A percentile compares a stretch with the other conserved stretches of the same genome.
Evolutionary conservation across 2,888 invertebrate species (phyloP).

Genomic region (Dasysyrphus albostriatus): DNA sequence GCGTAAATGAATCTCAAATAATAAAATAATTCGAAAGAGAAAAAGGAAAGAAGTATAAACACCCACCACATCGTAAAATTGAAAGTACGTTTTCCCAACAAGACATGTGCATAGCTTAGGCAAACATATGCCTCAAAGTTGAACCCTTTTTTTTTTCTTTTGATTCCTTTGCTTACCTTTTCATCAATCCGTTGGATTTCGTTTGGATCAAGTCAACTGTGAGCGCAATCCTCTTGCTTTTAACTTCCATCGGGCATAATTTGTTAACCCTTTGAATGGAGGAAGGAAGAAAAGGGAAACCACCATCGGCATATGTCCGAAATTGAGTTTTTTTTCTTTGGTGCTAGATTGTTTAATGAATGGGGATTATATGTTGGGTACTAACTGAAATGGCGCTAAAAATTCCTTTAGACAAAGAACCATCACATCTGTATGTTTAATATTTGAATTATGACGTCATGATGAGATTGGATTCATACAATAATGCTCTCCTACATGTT

Average conservation of each 20-base stretch:
- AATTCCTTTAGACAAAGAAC: neutral
- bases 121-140: slow-evolving; percentile 63
- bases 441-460: slow-evolving; percentile 21
- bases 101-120: slow-evolving; percentile 62
- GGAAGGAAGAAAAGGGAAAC: slow-evolving; percentile 38
- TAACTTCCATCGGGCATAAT: slow-evolving; percentile 22
- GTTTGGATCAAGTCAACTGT: slow-evolving; percentile 56
- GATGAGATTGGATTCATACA: neutral
- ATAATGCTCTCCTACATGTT: neutral
- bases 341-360: neutral
- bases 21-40: too few species aligned
- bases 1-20: slow-evolving; percentile 66
- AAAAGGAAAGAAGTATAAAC: slow-evolving; percentile 44
- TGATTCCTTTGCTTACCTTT: slow-evolving; percentile 7
- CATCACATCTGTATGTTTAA: neutral
- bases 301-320: slow-evolving; percentile 65
- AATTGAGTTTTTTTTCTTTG: slow-evolving; percentile 2
- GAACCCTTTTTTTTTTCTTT: slow-evolving; percentile 50
- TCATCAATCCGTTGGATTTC: slow-evolving; percentile 46
- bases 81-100: slow-evolving; percentile 54
- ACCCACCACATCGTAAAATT: slow-evolving; percentile 62
- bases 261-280: slow-evolving; percentile 49
- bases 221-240: slow-evolving; percentile 16
- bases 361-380: neutral
- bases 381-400: slow-evolving; percentile 27